Percentiles rank a stretch among this genome's conserved stretches.
Conservation (phyloP, 92 coral and sea anemone species). For the Epizoanthus rinbou region DNA sequence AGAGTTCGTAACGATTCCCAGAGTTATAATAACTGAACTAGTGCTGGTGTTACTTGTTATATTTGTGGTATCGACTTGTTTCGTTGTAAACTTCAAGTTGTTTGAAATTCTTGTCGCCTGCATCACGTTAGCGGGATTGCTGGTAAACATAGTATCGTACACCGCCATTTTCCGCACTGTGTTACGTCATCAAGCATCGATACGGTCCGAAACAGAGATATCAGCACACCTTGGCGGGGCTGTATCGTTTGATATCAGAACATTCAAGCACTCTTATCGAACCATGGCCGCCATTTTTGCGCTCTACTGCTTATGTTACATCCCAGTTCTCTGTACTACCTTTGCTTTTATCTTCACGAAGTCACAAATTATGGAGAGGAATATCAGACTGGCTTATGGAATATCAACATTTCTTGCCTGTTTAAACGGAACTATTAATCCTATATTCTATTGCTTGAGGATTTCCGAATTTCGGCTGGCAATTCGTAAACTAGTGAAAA, state of each 20-base stretch:
- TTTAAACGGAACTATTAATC: constrained; percentile 29
- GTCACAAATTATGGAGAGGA: constrained; percentile 7
- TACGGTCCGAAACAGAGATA: constrained; percentile 11
- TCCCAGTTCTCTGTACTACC: constrained; percentile 34
- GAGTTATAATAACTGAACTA: constrained; percentile 7
- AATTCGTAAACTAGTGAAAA: constrained; percentile 1
- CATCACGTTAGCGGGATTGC: constrained; percentile 8
- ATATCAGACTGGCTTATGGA: constrained; percentile 35
- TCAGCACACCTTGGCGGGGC: neutral
- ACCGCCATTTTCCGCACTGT: constrained; percentile 25
- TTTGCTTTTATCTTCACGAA: constrained; percentile 18
- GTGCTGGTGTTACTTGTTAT: neutral
- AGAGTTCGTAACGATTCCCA: constrained; percentile 33
- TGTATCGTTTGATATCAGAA: constrained; percentile 7
- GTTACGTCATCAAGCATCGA: constrained; percentile 5
- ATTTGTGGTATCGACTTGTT: neutral
- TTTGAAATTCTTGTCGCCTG: constrained; percentile 26
- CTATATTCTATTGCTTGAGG: constrained; percentile 33
- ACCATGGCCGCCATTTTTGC: constrained; percentile 38
- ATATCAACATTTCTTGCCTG: constrained; percentile 34
- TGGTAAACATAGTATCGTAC: neutral
- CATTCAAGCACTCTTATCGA: constrained; percentile 33
- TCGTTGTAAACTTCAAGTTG: neutral
- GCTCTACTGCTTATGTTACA: constrained; percentile 18
- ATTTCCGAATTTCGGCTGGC: constrained; percentile 37